Percentiles rank a stretch among this genome's conserved stretches.
phyloP scores from a whole-genome alignment of 2,113 vertebrate genomes.

The Oriolus oriolus region DNA sequence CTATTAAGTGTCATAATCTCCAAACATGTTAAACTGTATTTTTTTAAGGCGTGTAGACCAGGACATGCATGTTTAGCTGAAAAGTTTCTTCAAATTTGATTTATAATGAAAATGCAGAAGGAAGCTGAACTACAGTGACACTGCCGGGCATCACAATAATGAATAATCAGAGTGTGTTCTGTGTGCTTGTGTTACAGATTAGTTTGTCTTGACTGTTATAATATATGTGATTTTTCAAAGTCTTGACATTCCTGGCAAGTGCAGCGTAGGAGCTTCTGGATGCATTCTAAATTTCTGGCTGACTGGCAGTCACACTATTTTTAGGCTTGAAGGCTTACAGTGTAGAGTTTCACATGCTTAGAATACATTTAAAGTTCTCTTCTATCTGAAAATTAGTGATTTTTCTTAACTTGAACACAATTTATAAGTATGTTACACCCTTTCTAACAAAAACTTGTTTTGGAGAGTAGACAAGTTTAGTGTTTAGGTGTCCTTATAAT shows the following conservation, averaged over 20 bases:
- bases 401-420: not conserved
- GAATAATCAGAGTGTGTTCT: not conserved
- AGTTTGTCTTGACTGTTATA: conserved; percentile 29
- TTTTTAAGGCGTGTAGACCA: not conserved
- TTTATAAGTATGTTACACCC: not conserved
- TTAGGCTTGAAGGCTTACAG: conserved; percentile 5
- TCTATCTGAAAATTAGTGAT: not conserved
- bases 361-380: not conserved
- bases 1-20: not conserved
- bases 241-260: conserved; percentile 53
- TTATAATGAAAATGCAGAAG: not conserved
- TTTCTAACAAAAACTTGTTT: not conserved
- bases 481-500: not conserved
- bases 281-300: conserved; percentile 13
- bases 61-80: not conserved
- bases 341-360: not conserved
- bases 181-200: conserved; percentile 12
- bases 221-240: conserved; percentile 36
- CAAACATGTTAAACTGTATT: not conserved
- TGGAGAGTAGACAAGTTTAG: not conserved
- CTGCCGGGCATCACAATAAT: not conserved
- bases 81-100: not conserved
- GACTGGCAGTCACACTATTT: not conserved
- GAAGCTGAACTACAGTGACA: not conserved
- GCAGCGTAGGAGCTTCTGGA: conserved; percentile 34